Conservation (phyloP, 2,888 invertebrate species). For the Leucophenga maculata region DNA sequence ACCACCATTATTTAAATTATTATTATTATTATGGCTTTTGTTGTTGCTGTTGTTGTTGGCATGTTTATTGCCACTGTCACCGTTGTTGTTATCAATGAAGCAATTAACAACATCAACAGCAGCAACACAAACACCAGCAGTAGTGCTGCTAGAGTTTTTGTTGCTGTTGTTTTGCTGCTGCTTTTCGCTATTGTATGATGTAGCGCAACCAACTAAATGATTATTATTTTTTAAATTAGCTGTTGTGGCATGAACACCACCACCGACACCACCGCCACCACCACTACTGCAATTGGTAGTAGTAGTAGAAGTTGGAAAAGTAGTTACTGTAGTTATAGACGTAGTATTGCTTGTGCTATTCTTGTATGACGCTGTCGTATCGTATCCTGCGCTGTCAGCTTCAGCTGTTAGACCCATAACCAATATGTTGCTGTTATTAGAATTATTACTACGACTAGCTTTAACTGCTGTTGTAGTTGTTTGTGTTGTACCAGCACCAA, state of each 20-base stretch:
- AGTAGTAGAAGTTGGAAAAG: conserved; percentile 68
- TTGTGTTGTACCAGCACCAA: conserved; percentile 36
- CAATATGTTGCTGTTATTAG: conserved; percentile 50
- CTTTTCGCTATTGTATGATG: conserved; percentile 17
- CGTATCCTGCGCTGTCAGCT: conserved; percentile 36
- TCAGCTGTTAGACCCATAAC: conserved; percentile 56
- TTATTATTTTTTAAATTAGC: conserved; percentile 28
- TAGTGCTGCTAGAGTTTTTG: not conserved
- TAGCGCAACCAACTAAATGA: conserved; percentile 8
- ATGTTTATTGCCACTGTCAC: conserved; percentile 30
- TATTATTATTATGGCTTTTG: conserved; percentile 29
- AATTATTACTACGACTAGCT: conserved; percentile 45
- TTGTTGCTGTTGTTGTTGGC: conserved; percentile 8
- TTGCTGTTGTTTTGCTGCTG: conserved; percentile 37
- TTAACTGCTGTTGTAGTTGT: conserved; percentile 30
- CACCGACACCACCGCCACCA: too few species aligned
- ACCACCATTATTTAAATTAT: conserved; percentile 46
- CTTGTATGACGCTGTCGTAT: conserved; percentile 34
- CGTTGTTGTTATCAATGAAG: conserved; percentile 15
- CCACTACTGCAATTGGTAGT: conserved; percentile 21
- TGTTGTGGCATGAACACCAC: too few species aligned
- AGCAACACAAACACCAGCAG: conserved; percentile 12
- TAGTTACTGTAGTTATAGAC: conserved; percentile 68
- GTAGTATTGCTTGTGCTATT: conserved; percentile 49
- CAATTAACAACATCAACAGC: conserved; percentile 31